Evolutionary conservation across 2,888 invertebrate species (phyloP).

Genomic region (Plebejus anna): DNA sequence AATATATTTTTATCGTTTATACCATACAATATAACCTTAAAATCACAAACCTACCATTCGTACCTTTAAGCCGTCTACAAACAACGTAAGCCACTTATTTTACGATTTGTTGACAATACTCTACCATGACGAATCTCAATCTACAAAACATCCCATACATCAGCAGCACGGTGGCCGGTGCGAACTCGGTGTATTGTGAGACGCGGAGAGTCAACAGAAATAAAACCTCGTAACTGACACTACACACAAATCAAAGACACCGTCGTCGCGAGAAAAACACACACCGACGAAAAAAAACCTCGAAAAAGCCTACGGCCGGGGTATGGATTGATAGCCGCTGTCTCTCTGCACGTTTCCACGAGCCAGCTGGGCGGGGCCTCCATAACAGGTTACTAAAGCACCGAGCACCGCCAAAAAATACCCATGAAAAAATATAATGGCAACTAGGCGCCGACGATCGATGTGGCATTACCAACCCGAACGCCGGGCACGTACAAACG

Average conservation of each 20-base stretch:
- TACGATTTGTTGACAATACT: conserved; percentile 7
- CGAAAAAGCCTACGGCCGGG: conserved; percentile 62
- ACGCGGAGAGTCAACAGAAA: conserved; percentile 30
- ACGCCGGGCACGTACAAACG: conserved; percentile 62
- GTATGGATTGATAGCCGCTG: conserved; percentile 68
- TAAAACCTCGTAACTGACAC: conserved; percentile 46
- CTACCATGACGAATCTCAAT: conserved; percentile 1
- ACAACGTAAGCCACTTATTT: conserved; percentile 6
- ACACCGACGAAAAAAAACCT: conserved; percentile 57
- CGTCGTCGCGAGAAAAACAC: conserved; percentile 61
- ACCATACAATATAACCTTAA: too few species aligned
- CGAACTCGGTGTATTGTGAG: conserved; percentile 30
- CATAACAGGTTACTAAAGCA: conserved; percentile 75
- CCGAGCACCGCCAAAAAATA: conserved; percentile 73
- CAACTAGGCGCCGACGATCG: conserved; percentile 71
- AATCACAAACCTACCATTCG: background rate
- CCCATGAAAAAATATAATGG: conserved; percentile 79
- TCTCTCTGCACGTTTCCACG: conserved; percentile 60
- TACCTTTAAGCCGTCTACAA: background rate
- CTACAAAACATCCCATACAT: conserved; percentile 8
- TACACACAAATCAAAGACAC: conserved; percentile 62
- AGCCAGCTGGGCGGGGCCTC: conserved; percentile 67
- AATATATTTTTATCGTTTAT: too few species aligned
- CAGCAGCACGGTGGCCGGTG: conserved; percentile 10
- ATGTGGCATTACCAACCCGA: conserved; percentile 72